Evolutionary conservation across 2,888 invertebrate genomes (phyloP).

Genomic region (Philhelius pedissequus): DNA sequence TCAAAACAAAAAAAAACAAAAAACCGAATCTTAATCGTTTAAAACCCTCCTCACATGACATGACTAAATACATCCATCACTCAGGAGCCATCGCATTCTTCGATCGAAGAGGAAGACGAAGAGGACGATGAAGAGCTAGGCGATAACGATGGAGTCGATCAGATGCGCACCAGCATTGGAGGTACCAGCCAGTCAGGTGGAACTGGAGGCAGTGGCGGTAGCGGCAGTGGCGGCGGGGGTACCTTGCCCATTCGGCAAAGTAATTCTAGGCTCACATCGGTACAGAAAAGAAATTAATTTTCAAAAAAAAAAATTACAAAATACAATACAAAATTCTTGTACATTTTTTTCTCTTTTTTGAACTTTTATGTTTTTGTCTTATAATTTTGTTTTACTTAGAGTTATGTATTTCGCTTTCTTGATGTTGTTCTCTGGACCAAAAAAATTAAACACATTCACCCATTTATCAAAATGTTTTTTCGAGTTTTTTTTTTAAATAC

Average conservation of each 20-base stretch:
- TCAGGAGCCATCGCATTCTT: constrained; percentile 79
- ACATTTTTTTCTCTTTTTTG: constrained; percentile 37
- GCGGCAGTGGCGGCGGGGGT: constrained; percentile 69
- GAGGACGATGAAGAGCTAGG: constrained; percentile 65
- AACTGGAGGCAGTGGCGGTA: constrained; percentile 45
- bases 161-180: constrained; percentile 70
- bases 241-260: constrained; percentile 72
- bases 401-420: constrained; percentile 60
- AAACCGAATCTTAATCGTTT: constrained; percentile 9
- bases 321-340: constrained; percentile 42
- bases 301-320: constrained; percentile 28
- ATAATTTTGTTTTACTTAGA: constrained; percentile 20
- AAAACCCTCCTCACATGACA: constrained; percentile 36
- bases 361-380: constrained; percentile 18
- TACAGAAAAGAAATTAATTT: constrained; percentile 68
- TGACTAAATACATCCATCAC: constrained; percentile 34
- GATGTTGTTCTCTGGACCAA: constrained; percentile 58
- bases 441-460: constrained; percentile 40
- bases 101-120: constrained; percentile 77
- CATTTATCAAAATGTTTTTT: not conserved
- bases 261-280: constrained; percentile 71
- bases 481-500: constrained; percentile 25
- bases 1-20: constrained; percentile 8
- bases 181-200: constrained; percentile 66
- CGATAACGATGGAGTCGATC: constrained; percentile 70